Evolutionary conservation across 2,797 vertebrate genomes (phyloP).

Genomic region (Eurystomus glaucurus): DNA sequence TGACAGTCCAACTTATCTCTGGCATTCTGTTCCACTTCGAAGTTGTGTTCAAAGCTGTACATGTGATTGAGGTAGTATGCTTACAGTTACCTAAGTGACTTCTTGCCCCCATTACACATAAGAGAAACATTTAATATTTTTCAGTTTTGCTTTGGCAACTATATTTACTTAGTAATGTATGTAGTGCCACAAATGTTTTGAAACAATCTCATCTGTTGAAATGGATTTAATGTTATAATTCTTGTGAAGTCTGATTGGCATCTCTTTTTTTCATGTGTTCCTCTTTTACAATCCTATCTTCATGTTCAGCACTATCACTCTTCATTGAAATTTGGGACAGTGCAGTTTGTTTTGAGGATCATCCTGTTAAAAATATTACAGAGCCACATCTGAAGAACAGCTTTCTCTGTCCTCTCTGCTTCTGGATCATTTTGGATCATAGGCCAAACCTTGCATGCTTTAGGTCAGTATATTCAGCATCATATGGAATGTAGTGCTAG

Average conservation of each 20-base stretch:
- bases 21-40: background rate
- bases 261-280: background rate
- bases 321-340: background rate
- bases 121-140: background rate
- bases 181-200: background rate
- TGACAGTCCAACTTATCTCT: background rate
- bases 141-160: background rate
- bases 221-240: background rate
- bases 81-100: background rate
- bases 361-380: slow-evolving; percentile 44
- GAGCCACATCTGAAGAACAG: slow-evolving; percentile 18
- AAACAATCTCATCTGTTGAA: background rate
- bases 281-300: background rate
- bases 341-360: background rate
- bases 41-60: background rate
- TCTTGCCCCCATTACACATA: background rate
- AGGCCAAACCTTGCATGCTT: background rate
- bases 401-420: background rate
- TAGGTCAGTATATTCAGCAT: background rate
- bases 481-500: background rate
- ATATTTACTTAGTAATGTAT: background rate
- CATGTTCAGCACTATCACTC: background rate
- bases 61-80: background rate
- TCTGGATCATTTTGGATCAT: background rate
- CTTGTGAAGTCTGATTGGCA: background rate